Evolutionary conservation across 2,888 invertebrate species (phyloP).

Genomic region (Prenolepis imparis): DNA sequence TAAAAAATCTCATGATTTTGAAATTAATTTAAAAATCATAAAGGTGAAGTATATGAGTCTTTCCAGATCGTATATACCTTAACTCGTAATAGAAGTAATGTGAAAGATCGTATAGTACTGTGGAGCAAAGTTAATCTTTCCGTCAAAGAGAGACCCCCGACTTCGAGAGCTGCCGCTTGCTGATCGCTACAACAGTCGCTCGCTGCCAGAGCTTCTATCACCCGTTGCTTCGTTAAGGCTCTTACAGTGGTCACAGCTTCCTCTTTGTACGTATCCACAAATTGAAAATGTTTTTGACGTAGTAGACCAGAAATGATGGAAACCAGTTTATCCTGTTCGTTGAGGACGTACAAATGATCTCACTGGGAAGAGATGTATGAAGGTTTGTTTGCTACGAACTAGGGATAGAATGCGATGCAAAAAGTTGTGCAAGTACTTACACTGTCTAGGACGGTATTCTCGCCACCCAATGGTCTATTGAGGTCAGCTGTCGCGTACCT

Average conservation of each 20-base stretch:
- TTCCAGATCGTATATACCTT: slow-evolving; percentile 85
- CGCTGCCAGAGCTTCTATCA: slow-evolving; percentile 92
- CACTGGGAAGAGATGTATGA: slow-evolving; percentile 72
- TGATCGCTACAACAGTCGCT: slow-evolving; percentile 88
- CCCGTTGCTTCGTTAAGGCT: slow-evolving; percentile 95
- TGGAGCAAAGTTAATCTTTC: slow-evolving; percentile 88
- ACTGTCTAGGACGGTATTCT: slow-evolving; percentile 89
- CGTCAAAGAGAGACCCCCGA: slow-evolving; percentile 85
- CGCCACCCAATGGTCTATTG: slow-evolving; percentile 91
- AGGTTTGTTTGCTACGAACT: slow-evolving; percentile 72
- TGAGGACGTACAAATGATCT: slow-evolving; percentile 75
- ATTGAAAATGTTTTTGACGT: slow-evolving; percentile 94
- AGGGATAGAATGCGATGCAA: slow-evolving; percentile 43
- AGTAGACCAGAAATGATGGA: slow-evolving; percentile 96
- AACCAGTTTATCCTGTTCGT: slow-evolving; percentile 92
- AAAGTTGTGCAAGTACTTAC: slow-evolving; percentile 79
- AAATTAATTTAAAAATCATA: background rate
- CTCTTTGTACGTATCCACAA: slow-evolving; percentile 94
- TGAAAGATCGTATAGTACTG: slow-evolving; percentile 87
- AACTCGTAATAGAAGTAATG: slow-evolving; percentile 87
- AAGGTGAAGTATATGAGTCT: background rate
- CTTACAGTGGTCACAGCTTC: slow-evolving; percentile 96
- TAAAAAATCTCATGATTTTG: background rate
- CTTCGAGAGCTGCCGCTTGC: slow-evolving; percentile 84
- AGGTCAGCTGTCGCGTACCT: slow-evolving; percentile 96